Conservation (phyloP, 2,888 invertebrate genomes). For the Brenthis hecate region DNA sequence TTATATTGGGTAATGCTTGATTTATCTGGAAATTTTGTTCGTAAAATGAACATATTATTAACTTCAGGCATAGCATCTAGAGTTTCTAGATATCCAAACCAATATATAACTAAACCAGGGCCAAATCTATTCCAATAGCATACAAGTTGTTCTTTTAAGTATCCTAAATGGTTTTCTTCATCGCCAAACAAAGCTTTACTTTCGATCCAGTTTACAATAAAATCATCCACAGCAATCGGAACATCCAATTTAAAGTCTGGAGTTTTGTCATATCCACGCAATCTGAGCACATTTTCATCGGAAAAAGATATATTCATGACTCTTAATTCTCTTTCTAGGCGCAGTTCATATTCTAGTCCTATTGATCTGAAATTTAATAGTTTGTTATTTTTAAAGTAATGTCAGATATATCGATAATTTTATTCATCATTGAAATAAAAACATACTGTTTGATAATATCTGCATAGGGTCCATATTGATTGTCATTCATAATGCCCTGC, state of each 20-base stretch:
- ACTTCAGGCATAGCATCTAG: conserved; percentile 86
- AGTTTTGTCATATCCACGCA: conserved; percentile 95
- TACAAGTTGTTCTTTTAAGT: conserved; percentile 91
- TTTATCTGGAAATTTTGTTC: conserved; percentile 78
- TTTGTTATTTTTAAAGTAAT: conserved; percentile 15
- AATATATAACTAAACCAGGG: conserved; percentile 96
- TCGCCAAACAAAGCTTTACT: conserved; percentile 98
- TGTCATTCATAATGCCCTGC: conserved; percentile 90
- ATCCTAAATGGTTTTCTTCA: conserved; percentile 89
- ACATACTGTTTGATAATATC: conserved; percentile 90
- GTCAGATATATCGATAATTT: neutral
- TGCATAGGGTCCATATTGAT: conserved; percentile 91
- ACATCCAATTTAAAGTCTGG: conserved; percentile 96
- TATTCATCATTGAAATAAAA: neutral
- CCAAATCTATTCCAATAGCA: conserved; percentile 98
- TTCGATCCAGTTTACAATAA: conserved; percentile 96
- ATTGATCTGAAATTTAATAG: conserved; percentile 82
- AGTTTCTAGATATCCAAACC: conserved; percentile 93
- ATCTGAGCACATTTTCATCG: conserved; percentile 91
- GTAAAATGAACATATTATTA: conserved; percentile 82
- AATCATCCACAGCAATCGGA: conserved; percentile 92
- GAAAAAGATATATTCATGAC: conserved; percentile 74
- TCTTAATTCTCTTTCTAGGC: conserved; percentile 84
- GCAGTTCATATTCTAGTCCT: conserved; percentile 93
- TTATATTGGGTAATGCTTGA: conserved; percentile 75